A percentile compares a stretch with the other conserved stretches of the same genome.
phyloP scores from a whole-genome alignment of 1,140 invertebrate genomes.

The Drosophila ambigua region DNA sequence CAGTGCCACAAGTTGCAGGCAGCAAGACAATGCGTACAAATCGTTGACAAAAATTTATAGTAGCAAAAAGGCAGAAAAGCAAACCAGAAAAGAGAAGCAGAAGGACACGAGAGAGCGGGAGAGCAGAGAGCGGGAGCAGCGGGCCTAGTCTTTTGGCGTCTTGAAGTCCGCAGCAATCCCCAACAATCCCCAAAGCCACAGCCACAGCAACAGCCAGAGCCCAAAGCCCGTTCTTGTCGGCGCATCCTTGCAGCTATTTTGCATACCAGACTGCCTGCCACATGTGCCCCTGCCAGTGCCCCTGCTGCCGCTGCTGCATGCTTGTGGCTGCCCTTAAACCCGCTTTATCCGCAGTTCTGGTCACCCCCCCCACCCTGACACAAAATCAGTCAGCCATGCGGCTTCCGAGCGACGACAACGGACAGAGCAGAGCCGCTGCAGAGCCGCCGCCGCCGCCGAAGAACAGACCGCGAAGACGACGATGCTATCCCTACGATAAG shows the following conservation, averaged over 20 bases:
- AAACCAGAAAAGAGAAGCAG: neutral
- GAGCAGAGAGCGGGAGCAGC: neutral
- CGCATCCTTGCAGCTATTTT: constrained; percentile 81
- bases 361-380: constrained; percentile 2
- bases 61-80: constrained; percentile 52
- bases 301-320: too few species aligned
- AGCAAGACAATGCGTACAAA: constrained; percentile 80
- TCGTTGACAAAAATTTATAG: constrained; percentile 83
- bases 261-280: constrained; percentile 67
- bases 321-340: too few species aligned
- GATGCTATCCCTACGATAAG: constrained; percentile 83
- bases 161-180: too few species aligned
- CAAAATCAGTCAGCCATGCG: constrained; percentile 72
- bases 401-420: constrained; percentile 62
- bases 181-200: too few species aligned
- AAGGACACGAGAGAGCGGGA: constrained; percentile 7
- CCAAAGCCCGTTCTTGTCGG: constrained; percentile 1
- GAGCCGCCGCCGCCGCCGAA: neutral
- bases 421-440: neutral
- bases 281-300: too few species aligned
- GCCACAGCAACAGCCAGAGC: neutral
- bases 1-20: neutral
- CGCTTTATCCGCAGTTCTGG: neutral
- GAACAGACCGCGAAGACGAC: constrained; percentile 52
- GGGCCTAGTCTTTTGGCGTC: too few species aligned